Conservation (phyloP, 2,888 invertebrate species). For the Synanthedon tipuliformis region DNA sequence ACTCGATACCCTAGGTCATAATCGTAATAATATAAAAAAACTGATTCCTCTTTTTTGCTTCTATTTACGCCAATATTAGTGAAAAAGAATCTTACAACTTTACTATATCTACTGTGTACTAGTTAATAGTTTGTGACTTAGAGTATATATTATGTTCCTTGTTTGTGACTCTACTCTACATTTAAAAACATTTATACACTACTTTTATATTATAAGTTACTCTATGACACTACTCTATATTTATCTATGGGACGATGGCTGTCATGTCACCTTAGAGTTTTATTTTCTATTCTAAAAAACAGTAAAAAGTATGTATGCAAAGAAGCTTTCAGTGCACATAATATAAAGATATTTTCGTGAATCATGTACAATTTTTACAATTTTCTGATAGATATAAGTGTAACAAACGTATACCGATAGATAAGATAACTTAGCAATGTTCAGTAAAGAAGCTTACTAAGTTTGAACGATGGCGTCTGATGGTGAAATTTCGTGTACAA, state of each 20-base stretch:
- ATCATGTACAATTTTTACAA: conserved; percentile 63
- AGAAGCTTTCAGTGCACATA: conserved; percentile 51
- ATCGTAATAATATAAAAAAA: no score
- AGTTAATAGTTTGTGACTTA: no score
- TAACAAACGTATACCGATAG: conserved; percentile 40
- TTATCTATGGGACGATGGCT: conserved; percentile 60
- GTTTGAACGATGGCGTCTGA: conserved; percentile 80
- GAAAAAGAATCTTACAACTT: no score
- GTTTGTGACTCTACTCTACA: no score
- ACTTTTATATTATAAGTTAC: no score
- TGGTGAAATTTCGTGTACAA: conserved; percentile 75
- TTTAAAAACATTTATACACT: no score
- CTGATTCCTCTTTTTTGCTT: no score
- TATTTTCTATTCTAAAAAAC: conserved; percentile 32
- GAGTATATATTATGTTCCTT: no score
- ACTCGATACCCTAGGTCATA: no score
- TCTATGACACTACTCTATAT: no score
- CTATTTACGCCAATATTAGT: no score
- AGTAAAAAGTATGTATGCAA: conserved; percentile 47
- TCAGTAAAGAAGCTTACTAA: conserved; percentile 52
- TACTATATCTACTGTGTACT: no score
- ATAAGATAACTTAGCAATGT: conserved; percentile 46
- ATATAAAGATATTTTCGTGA: conserved; percentile 63
- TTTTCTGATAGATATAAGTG: conserved; percentile 52
- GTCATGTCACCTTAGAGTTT: conserved; percentile 48